phyloP scores from a whole-genome alignment of 2,113 vertebrate species.

The Otus sunia region DNA sequence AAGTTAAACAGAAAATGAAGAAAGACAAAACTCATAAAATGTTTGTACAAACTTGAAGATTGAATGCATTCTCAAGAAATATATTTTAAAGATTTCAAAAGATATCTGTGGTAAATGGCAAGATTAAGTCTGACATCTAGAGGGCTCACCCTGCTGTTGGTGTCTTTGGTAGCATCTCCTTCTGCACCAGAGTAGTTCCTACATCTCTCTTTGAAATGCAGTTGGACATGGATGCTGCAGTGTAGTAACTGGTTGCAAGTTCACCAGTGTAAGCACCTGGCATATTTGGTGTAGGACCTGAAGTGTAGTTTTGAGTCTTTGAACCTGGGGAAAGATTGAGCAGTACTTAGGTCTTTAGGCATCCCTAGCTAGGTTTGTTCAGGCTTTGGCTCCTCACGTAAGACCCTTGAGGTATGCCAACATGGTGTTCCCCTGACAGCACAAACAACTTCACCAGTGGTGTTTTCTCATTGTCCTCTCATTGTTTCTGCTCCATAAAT shows the following conservation, averaged over 20 bases:
- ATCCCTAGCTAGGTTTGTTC: background rate
- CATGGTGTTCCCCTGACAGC: background rate
- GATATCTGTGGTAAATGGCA: background rate
- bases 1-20: background rate
- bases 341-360: rapidly evolving
- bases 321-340: background rate
- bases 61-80: background rate
- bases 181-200: background rate
- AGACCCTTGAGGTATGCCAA: too few relatives aligned
- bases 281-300: background rate
- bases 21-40: background rate
- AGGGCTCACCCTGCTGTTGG: background rate
- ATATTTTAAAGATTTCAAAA: background rate
- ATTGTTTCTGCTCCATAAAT: background rate
- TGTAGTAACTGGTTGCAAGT: background rate
- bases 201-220: background rate
- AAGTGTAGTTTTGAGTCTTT: background rate
- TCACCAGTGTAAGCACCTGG: background rate
- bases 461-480: background rate
- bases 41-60: background rate
- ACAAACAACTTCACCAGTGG: background rate
- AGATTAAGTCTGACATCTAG: background rate
- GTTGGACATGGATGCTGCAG: background rate
- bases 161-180: background rate
- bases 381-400: background rate